phyloP scores from a whole-genome alignment of 1,140 invertebrate species.

The Hycleus phaleratus region DNA sequence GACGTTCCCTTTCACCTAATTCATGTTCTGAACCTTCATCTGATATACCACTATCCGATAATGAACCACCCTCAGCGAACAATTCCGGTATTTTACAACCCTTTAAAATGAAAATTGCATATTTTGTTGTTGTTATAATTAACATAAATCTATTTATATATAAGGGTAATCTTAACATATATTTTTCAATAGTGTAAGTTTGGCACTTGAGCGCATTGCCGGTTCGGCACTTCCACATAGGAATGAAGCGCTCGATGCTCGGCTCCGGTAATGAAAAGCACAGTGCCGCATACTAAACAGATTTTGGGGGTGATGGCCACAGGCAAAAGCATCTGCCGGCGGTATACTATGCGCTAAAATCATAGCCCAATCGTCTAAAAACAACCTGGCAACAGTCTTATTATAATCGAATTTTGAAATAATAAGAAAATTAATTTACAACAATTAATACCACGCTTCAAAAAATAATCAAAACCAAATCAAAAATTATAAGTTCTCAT shows the following conservation, averaged over 20 bases:
- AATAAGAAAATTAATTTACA: too few species aligned
- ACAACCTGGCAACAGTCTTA: too few species aligned
- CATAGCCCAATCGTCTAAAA: background rate
- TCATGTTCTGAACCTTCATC: constrained; percentile 70
- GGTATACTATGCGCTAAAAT: constrained; percentile 12
- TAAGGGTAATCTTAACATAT: too few species aligned
- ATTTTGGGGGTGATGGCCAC: constrained; percentile 14
- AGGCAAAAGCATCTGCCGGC: constrained; percentile 12
- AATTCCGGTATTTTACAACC: constrained; percentile 32
- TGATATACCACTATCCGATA: constrained; percentile 68
- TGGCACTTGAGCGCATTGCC: constrained; percentile 19
- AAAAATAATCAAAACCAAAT: too few species aligned
- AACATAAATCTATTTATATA: background rate
- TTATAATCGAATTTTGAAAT: too few species aligned
- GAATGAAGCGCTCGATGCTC: constrained; percentile 34
- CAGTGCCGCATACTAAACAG: constrained; percentile 40
- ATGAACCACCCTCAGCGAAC: constrained; percentile 49
- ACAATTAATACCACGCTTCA: too few species aligned
- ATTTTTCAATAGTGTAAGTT: constrained; percentile 16
- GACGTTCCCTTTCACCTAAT: constrained; percentile 61
- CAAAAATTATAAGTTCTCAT: too few species aligned
- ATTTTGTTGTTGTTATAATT: background rate
- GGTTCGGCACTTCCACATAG: constrained; percentile 25
- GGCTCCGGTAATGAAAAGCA: constrained; percentile 41
- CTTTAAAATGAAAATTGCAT: constrained; percentile 3